Base-by-base conservation (phyloP, 1,140 invertebrate species). In the Aphaenogaster ashmeadi region DNA sequence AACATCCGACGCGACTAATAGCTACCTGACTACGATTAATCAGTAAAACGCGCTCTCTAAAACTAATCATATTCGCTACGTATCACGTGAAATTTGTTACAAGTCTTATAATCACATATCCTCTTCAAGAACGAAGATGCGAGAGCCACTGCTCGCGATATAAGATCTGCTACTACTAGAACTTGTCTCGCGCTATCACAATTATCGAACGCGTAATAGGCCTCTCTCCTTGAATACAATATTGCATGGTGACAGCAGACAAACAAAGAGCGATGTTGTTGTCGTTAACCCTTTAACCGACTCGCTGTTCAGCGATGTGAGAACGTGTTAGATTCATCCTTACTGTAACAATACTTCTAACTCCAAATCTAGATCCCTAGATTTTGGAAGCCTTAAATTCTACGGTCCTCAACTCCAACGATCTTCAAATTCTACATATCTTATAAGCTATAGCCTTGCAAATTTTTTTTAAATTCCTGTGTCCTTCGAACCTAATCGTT, bases 11-110 rank as follows among this genome's bases (percentile, higher is more conserved):
- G 54, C 56, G 56, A 69, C 44, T 81, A 87, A 69, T 71, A 90
- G 90, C 88, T 92, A 91, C 91, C 91, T 79, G 69, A 84, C 80
- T 84, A 75, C 8, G 54, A 75, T 74, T 75, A 75, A 84, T 84
- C 33, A 62, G 41, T 83, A 83, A 83, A 83, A 83, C 80, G 67
- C 80, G 56, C 13, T 58, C n/a, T 44, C 80, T 84, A 84, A 84
- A 75, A 84, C 80, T 84, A 84, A 84, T 84, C 33, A 75, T 84
- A 84, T 33, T 60, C n/a, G 41, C 92, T 93, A 94, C 91, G 90
- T 94, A 94, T 94, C 93, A 94, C 93, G 93, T 91, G 89, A 92
- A 93, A 93, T 94, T 93, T 93, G 89, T 93, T 94, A 91, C 87
- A 93, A 94, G 93, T 93, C 93, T 94, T 94, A 85, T 87, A 93